Evolutionary conservation across 2,797 vertebrate species (phyloP), one percentile per base, ranked within the genome.

Genomic region (Dromococcyx pavoninus): DNA sequence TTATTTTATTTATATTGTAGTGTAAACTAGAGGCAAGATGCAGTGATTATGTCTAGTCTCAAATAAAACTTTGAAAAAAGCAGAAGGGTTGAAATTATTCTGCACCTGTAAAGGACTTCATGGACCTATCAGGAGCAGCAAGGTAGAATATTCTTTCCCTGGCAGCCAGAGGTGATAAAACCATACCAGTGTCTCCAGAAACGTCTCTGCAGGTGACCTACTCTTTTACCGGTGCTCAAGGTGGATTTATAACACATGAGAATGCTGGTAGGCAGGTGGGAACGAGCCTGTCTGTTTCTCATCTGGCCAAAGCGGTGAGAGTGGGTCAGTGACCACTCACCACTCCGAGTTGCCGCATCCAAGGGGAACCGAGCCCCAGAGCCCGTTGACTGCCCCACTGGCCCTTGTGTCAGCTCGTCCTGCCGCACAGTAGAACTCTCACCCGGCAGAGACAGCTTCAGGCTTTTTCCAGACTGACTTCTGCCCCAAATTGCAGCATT

Each of bases 71-170:
- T 72, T 0, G 7, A 23, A 50, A 50, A 53, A 83, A 67, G 8
- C 23, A 9, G 8, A 41, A 54, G 5, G 19, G 5, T 28, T 85
- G 46, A 69, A 60, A 33, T 61, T 57, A 33, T 71, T 89, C 22
- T 60, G 17, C 19, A 13, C n/a, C 65, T 80, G 1, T 46, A 32
- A 79, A 83, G 15, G 15, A 23, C 14, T 61, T 88, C 27, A 73
- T 0, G 0, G 51, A 21, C 12, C 1, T 60, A n/a, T 5, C 11
- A 30, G 4, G 32, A 79, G 6, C 41, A 56, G 28, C 13, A 71
- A 64, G n/a, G 39, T 74, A 37, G 32, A 43, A 61, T 56, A 70
- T 28, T 9, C 25, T 89, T 89, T 2, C 4, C 37, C 54, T 73
- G 57, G 18, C 60, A 94, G 28, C 22, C 56, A 64, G 35, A 65